Evolutionary conservation across 2,888 invertebrate species (phyloP).

Genomic region (Patella ulyssiponensis): DNA sequence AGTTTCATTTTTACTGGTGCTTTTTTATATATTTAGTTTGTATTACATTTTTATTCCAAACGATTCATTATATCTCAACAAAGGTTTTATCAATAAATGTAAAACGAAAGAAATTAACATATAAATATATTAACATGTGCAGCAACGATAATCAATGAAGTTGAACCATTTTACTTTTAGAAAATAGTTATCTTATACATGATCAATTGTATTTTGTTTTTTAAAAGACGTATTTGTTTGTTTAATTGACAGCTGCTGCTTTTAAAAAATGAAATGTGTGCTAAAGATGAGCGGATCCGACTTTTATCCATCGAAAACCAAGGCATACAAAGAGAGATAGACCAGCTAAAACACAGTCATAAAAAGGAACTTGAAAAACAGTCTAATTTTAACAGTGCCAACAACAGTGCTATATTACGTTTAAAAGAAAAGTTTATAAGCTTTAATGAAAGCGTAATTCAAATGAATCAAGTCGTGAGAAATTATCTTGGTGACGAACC

Average conservation of each 20-base stretch:
- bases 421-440: constrained; percentile 46
- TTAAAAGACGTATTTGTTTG: background rate
- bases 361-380: constrained; percentile 48
- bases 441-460: constrained; percentile 45
- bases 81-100: too few species aligned
- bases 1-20: too few species aligned
- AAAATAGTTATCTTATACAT: background rate
- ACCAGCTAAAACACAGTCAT: constrained; percentile 36
- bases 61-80: too few species aligned
- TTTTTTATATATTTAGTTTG: too few species aligned
- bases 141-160: too few species aligned
- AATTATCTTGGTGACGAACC: constrained; percentile 36
- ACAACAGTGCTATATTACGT: constrained; percentile 48
- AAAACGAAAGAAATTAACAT: too few species aligned
- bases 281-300: constrained; percentile 27
- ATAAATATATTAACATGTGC: too few species aligned
- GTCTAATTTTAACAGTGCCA: constrained; percentile 53
- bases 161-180: background rate
- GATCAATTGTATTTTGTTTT: too few species aligned
- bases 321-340: constrained; percentile 37
- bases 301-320: constrained; percentile 33
- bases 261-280: constrained; percentile 37
- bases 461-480: constrained; percentile 42
- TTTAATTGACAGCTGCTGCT: constrained; percentile 35
- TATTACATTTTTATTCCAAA: too few species aligned